Conservation (phyloP, 2,888 invertebrate genomes). For the Idaea aversata region DNA sequence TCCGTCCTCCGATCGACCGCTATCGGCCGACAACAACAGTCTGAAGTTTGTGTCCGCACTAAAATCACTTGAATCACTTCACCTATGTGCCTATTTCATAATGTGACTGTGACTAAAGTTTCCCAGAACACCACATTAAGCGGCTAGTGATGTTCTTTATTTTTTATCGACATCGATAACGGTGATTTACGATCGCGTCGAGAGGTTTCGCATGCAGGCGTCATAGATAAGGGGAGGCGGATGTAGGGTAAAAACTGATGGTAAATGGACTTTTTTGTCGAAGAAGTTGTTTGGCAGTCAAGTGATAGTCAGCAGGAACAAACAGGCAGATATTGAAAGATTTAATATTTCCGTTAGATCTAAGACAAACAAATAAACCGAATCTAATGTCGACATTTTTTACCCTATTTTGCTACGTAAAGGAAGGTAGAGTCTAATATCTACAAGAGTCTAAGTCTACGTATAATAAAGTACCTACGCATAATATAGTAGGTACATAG, state of each 20-base stretch:
- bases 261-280: neutral
- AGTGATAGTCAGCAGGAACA: neutral
- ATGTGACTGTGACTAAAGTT: neutral
- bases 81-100: neutral
- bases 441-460: neutral
- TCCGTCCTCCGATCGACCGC: neutral
- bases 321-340: neutral
- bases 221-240: conserved; percentile 7
- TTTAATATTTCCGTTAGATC: conserved; percentile 1
- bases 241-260: conserved; percentile 2
- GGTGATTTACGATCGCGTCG: conserved; percentile 13
- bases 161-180: conserved; percentile 9
- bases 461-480: neutral
- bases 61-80: neutral
- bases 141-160: conserved; percentile 1
- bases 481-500: neutral
- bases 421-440: neutral
- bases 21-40: neutral
- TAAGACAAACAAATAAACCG: neutral
- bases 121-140: conserved; percentile 4
- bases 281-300: neutral
- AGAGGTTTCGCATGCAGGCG: conserved; percentile 18
- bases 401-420: neutral
- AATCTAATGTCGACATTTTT: neutral
- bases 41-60: neutral